phyloP scores from a whole-genome alignment of 2,888 invertebrate species.

The Clepsis dumicolana region DNA sequence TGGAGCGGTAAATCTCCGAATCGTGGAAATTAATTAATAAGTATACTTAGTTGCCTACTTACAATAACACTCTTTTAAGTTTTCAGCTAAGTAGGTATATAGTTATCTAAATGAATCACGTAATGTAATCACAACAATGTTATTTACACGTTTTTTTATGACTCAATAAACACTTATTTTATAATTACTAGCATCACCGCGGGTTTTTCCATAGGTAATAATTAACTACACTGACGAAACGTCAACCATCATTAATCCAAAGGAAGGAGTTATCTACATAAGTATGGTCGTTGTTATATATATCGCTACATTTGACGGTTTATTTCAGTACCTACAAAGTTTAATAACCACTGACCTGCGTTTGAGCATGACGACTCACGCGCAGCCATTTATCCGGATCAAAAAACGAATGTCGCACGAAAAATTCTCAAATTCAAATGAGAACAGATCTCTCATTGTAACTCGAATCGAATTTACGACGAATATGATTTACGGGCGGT shows the following conservation, averaged over 20 bases:
- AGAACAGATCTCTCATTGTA: slow-evolving; percentile 82
- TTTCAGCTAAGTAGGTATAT: no score
- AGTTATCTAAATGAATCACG: slow-evolving; percentile 5
- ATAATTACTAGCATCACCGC: background rate
- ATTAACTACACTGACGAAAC: background rate
- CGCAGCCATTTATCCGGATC: slow-evolving; percentile 21
- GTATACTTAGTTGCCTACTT: slow-evolving; percentile 1
- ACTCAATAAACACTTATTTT: background rate
- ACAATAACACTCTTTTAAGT: slow-evolving; percentile 2
- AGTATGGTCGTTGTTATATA: background rate
- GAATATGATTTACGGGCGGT: slow-evolving; percentile 82
- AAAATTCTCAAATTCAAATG: slow-evolving; percentile 71
- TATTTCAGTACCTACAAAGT: background rate
- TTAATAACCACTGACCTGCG: background rate
- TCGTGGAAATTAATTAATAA: background rate
- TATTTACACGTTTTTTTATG: background rate
- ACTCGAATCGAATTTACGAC: slow-evolving; percentile 82
- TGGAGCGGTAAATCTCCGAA: no score
- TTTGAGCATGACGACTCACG: slow-evolving; percentile 16
- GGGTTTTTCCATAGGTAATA: background rate
- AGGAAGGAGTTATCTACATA: background rate
- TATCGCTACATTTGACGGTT: background rate
- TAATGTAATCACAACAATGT: background rate
- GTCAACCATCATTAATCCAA: background rate
- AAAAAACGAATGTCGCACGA: slow-evolving; percentile 58